These are phyloP conservation scores for Donacobius atricapilla DNA, from an alignment of 2,113 vertebrate species.

Conservation along the genomic window DNA sequence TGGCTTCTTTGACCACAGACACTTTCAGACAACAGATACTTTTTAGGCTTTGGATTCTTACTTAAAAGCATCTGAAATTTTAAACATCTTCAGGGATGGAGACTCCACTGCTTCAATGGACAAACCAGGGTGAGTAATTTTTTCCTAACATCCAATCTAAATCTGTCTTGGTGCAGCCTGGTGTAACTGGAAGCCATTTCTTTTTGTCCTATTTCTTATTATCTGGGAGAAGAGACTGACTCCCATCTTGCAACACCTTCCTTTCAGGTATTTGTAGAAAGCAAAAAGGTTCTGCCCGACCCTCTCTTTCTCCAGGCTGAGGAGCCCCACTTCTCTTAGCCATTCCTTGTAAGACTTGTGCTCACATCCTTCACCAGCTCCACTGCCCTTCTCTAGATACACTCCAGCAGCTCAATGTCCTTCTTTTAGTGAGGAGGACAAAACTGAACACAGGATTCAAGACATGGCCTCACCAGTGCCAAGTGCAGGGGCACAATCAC, in stretches of 20 bases:
- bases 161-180: background rate
- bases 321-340: background rate
- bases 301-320: background rate
- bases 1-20: background rate
- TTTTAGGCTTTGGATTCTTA: background rate
- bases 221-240: background rate
- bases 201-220: background rate
- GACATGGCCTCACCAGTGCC: background rate
- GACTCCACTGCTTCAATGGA: background rate
- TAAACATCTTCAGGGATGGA: background rate
- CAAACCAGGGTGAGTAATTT: background rate
- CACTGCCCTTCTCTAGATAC: background rate
- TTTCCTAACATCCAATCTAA: background rate
- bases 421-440: background rate
- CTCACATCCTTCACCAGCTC: background rate
- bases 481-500: rapidly evolving
- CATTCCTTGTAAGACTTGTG: background rate
- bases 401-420: background rate
- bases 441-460: background rate
- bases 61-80: background rate
- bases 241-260: background rate
- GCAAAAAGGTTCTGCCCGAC: rapidly evolving
- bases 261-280: background rate
- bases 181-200: background rate
- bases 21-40: background rate